Conservation (phyloP, 2,888 invertebrate species). For the Branchipolynoe longqiensis region DNA sequence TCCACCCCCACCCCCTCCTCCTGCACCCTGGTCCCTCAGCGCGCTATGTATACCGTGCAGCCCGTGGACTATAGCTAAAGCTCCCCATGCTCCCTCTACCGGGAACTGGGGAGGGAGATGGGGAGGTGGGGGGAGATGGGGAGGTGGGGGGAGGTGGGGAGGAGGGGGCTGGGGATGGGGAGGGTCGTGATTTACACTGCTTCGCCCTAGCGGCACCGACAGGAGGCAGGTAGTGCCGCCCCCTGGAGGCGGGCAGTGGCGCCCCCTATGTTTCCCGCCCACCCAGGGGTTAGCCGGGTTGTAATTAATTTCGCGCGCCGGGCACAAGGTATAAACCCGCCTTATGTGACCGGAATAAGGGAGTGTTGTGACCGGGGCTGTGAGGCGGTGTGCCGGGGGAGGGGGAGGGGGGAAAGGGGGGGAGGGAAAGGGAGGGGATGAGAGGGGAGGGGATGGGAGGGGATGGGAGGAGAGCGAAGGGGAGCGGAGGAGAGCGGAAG, state of each 20-base stretch:
- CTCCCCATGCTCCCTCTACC: too few species aligned
- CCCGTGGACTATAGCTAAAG: too few species aligned
- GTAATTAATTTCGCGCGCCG: slow-evolving; percentile 20
- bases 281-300: neutral
- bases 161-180: neutral
- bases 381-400: neutral
- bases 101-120: too few species aligned
- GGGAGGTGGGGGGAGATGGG: neutral
- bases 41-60: too few species aligned
- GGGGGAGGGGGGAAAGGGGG: neutral
- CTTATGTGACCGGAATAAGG: slow-evolving; percentile 9
- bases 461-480: neutral
- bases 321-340: neutral
- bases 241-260: neutral
- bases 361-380: neutral
- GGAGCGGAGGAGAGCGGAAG: neutral
- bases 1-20: too few species aligned
- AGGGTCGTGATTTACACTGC: slow-evolving; percentile 13
- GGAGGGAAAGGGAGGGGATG: neutral
- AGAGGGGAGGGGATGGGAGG: neutral
- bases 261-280: slow-evolving; percentile 3
- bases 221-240: neutral
- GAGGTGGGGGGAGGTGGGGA: neutral
- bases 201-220: neutral
- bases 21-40: too few species aligned